A percentile compares a stretch with the other conserved stretches of the same genome.
These are phyloP conservation scores for Pseudopipra pipra DNA, from an alignment of 2,113 vertebrate genomes.

Conservation along the genomic window DNA sequence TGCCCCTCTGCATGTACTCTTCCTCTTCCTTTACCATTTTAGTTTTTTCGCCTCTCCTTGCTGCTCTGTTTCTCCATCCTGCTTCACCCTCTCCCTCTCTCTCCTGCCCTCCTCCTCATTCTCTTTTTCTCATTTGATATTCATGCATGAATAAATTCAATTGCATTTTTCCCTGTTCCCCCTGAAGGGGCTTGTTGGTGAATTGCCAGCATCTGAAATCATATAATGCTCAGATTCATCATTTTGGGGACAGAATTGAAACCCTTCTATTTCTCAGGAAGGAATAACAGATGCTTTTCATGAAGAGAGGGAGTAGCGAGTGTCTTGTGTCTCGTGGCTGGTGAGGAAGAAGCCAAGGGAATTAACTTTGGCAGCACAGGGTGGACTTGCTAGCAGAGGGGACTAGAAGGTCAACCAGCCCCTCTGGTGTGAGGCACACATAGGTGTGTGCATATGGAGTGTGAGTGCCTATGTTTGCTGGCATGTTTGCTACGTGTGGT, in stretches of 20 bases:
- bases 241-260: conserved; percentile 34
- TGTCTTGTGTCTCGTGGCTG: background rate
- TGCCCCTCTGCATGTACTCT: background rate
- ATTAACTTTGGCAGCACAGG: background rate
- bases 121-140: conserved; percentile 64
- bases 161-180: conserved; percentile 58
- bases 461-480: background rate
- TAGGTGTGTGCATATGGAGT: background rate
- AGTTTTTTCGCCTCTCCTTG: background rate
- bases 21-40: background rate
- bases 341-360: background rate
- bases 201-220: conserved; percentile 62
- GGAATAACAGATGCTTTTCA: background rate
- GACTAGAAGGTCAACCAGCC: background rate
- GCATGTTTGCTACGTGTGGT: background rate
- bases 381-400: background rate
- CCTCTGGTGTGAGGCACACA: background rate
- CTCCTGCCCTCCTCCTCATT: conserved; percentile 35
- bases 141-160: conserved; percentile 71
- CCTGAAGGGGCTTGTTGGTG: conserved; percentile 66
- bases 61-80: background rate
- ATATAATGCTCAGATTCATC: conserved; percentile 51
- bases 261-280: background rate
- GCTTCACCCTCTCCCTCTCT: background rate
- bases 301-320: background rate